phyloP scores from a whole-genome alignment of 2,888 invertebrate species.

The Nemotelus pantherinus region DNA sequence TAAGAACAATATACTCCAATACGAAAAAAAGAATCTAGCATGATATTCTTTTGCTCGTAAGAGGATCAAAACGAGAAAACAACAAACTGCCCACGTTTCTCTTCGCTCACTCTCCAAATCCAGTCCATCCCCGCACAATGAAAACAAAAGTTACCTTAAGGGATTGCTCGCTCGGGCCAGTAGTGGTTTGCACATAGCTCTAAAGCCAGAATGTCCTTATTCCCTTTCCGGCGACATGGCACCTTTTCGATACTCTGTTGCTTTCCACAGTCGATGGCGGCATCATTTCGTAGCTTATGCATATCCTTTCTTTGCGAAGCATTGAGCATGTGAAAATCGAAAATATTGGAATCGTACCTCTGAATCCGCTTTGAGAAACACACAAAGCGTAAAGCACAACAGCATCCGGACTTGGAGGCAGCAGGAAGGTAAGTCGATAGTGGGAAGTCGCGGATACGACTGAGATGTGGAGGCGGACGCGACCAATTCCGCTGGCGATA shows the following conservation, averaged over 20 bases:
- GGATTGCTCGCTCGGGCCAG: conserved; percentile 27
- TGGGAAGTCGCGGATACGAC: not conserved
- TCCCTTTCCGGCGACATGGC: conserved; percentile 31
- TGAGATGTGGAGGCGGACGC: conserved; percentile 3
- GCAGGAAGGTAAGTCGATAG: not conserved
- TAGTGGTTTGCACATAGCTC: conserved; percentile 15
- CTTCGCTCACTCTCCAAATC: too few species aligned
- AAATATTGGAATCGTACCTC: conserved; percentile 35
- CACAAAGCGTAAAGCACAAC: conserved; percentile 28
- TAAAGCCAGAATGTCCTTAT: conserved; percentile 22
- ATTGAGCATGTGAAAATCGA: conserved; percentile 15
- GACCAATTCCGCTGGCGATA: conserved; percentile 24
- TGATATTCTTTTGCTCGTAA: conserved; percentile 4
- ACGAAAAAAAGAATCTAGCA: not conserved
- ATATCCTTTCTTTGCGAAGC: conserved; percentile 44
- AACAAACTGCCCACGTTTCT: conserved; percentile 12
- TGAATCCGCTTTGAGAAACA: conserved; percentile 35
- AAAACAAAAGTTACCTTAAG: conserved; percentile 27
- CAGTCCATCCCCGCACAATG: too few species aligned
- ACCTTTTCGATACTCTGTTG: conserved; percentile 29
- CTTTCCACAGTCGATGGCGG: conserved; percentile 16
- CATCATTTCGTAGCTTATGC: conserved; percentile 45
- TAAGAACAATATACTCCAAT: not conserved
- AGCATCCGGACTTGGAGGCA: conserved; percentile 15
- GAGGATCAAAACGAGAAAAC: conserved; percentile 47